Base-by-base conservation (phyloP, 1,140 invertebrate species). In the Pentalonia nigronervosa region DNA sequence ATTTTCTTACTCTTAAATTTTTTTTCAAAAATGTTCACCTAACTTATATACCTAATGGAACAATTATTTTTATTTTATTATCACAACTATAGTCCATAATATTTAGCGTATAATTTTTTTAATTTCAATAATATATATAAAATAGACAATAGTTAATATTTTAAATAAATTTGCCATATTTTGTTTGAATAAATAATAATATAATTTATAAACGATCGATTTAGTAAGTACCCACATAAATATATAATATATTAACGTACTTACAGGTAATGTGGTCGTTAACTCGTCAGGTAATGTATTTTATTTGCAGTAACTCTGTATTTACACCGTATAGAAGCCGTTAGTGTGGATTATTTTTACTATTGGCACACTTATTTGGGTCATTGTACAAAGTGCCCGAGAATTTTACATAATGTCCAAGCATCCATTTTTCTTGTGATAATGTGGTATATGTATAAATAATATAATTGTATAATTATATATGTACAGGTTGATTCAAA, bases 271-370 rank as follows among this genome's bases (percentile, higher is more conserved):
- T 67, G 30, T n/a, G 11, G 30, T 67, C 60, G 56, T 56, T 60
- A 30, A 30, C 25, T n/a, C 41, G 9, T n/a, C n/a, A n/a, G n/a
- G n/a, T n/a, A n/a, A n/a, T 67, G 60, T 0, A 14, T 67, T 53
- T n/a, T 67, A 67, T 67, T 67, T 67, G 30, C 60, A n/a, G 60
- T 67, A 67, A 67, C 30, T 67, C 60, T n/a, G 60, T 67, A n/a
- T 30, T 2, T 53, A 23, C 4, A 23, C 30, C 25, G 30, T 30
- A 67, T 21, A 67, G 60, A 76, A 76, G 60, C 30, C 60, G 25
- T 48, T 4, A 30, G 48, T 47, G 84, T 47, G 45, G 25, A 47
- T 87, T 87, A 87, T 87, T 87, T 87, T 87, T 87, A 87, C 45
- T 25, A 76, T n/a, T 47, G 45, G 17, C 84, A 87, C 9, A 47